Percentiles rank a stretch among this genome's conserved stretches.
phyloP scores from a whole-genome alignment of 2,888 invertebrate species.

The Homarus gammarus region DNA sequence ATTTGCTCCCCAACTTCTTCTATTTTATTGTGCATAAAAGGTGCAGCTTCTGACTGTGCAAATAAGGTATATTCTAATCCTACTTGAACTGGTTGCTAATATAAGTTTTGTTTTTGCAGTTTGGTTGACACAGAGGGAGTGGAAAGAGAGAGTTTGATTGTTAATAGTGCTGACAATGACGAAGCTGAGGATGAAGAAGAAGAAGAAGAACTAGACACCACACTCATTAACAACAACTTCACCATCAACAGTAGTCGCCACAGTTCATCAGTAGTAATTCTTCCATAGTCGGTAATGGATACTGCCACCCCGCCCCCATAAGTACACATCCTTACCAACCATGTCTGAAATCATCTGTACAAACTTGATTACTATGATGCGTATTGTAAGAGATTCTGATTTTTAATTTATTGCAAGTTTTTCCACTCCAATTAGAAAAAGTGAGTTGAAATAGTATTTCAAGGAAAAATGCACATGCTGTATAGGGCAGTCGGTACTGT shows the following conservation, averaged over 20 bases:
- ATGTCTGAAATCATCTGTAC: conserved; percentile 42
- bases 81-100: neutral
- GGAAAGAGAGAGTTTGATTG: conserved; percentile 64
- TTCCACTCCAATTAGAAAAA: neutral
- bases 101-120: conserved; percentile 24
- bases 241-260: neutral
- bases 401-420: neutral
- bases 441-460: neutral
- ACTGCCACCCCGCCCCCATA: neutral
- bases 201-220: conserved; percentile 61
- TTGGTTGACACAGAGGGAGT: conserved; percentile 64
- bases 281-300: conserved; percentile 13
- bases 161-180: conserved; percentile 34
- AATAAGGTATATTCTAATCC: no score
- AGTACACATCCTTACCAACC: conserved; percentile 20
- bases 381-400: neutral
- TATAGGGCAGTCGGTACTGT: neutral
- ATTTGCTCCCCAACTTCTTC: no score
- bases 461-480: neutral
- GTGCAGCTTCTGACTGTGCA: no score
- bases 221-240: conserved; percentile 28
- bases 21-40: no score
- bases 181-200: conserved; percentile 52
- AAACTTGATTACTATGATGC: neutral
- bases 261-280: conserved; percentile 9